A percentile compares a stretch with the other conserved stretches of the same genome.
Conservation (phyloP, 2,888 invertebrate species). For the Blera fallax region DNA sequence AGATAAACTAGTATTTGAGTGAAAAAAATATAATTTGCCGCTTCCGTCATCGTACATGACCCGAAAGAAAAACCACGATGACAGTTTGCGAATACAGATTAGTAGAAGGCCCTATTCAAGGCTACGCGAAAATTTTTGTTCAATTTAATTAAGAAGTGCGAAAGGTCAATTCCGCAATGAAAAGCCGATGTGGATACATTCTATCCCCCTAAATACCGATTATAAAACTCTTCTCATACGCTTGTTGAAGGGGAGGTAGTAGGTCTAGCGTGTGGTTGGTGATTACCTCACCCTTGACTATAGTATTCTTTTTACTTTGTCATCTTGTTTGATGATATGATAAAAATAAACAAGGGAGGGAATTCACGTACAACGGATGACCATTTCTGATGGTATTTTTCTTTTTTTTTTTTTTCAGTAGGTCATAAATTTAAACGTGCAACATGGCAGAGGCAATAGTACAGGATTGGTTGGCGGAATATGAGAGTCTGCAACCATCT, state of each 20-base stretch:
- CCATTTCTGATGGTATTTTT: not conserved
- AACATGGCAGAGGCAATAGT: conserved; percentile 84
- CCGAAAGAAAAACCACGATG: conserved; percentile 17
- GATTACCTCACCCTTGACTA: conserved; percentile 62
- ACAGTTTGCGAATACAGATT: conserved; percentile 30
- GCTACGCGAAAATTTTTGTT: conserved; percentile 33
- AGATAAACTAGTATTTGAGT: not conserved
- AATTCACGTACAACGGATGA: not conserved
- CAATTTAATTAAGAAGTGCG: conserved; percentile 63
- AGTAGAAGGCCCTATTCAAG: conserved; percentile 53
- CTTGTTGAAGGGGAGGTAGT: not conserved
- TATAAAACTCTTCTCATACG: not conserved
- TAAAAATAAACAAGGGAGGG: conserved; percentile 8
- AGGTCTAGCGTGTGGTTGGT: not conserved
- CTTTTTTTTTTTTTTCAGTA: conserved; percentile 21
- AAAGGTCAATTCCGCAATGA: conserved; percentile 57
- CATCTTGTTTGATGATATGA: not conserved
- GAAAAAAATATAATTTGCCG: not conserved
- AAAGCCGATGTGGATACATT: conserved; percentile 7
- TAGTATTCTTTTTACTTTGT: conserved; percentile 7
- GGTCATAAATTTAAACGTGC: conserved; percentile 25
- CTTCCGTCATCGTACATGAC: not conserved
- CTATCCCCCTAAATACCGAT: not conserved
- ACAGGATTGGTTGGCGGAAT: conserved; percentile 92
- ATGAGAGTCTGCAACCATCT: conserved; percentile 87